Base-by-base conservation (phyloP, 2,888 invertebrate species). In the Campaea margaritaria region DNA sequence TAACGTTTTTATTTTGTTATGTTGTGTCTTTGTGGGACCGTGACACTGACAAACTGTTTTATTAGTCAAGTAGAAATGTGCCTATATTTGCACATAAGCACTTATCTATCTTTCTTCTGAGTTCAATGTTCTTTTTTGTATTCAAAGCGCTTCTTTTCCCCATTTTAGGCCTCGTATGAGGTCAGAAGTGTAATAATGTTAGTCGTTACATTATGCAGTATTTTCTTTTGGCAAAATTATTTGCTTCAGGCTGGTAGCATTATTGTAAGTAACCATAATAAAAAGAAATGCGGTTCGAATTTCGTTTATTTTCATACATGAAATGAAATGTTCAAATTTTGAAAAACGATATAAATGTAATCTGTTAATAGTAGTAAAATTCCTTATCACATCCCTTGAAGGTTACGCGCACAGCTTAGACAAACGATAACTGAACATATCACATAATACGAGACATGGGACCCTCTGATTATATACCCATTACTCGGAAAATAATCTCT, bases 1-100 rank as follows among this genome's bases (percentile, higher is more conserved):
- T 68, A 64, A 59, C 69, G 61, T 73, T 82, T 78, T 75, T 74
- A 72, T 75, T 74, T 76, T 74, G 65, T 75, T 73, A 75, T 74
- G 64, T 72, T 72, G 63, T 72, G 62, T 43, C 54, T 73, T 70
- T 70, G 63, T 69, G 69, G 62, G 60, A 41, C 65, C 62, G 57
- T 67, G 74, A 74, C 72, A 68, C 67, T 75, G 73, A 68, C 57
- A 68, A 75, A 78, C 64, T 65, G 69, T 79, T 78, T 78, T 81
- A 80, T 77, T 75, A 70, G 68, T 55, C 56, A 55, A 68, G 64
- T 65, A 53, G 27, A 67, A 59, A 8, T 67, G 63, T 64, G 68
- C 63, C 65, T 65, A 63, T 70, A 70, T 57, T 57, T 53, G 46
- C 39, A 57, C 69, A 67, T 73, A 58, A 21, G 21, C 21, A 21